Base-by-base conservation (phyloP, 2,888 invertebrate species). In the Aphidius colemani region DNA sequence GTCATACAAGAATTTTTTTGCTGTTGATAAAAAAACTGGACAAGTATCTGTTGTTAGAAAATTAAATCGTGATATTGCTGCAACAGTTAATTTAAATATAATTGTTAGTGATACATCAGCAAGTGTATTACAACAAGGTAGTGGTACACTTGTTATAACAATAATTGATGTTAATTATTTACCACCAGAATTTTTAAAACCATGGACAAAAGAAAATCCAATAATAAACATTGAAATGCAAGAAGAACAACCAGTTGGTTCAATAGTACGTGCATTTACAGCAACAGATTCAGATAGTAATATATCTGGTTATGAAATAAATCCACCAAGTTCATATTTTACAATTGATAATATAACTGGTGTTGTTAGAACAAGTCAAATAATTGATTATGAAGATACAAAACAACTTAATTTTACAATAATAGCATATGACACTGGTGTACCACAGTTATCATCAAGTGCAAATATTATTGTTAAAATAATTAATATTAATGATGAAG, bases 401-500 rank as follows among this genome's bases (percentile, higher is more conserved):
- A 90, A 91, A 71, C 85, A 86, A 51, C 84, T 94, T 4, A 90
- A 91, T 78, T 94, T 96, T 77, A 90, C 89, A 0, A 89, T 94
- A 0, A 85, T 90, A 2, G 96, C 94, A 0, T 91, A 88, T 71
- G 97, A 97, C 82, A 91, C 91, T 0, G 96, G 96, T 2, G 88
- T 93, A 0, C 96, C 96, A 0, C 90, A 91, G 73, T 84, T 93
- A 55, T 91, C 93, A 5, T 86, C 94, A 0, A 86, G 90, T 0
- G 95, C 95, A 0, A 86, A 88, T 7, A 89, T 97, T 1, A 85
- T 86, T 7, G 92, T 96, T 0, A 88, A 88, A 56, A 86, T 97
- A 3, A 84, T 89, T 44, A 96, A 96, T 77, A 87, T 93, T 0
- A 96, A 97, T 73, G 96, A 96, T 74, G 93, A 94, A 76, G 90